phyloP scores from a whole-genome alignment of 2,888 invertebrate species.

The Cataglyphis cursor region DNA sequence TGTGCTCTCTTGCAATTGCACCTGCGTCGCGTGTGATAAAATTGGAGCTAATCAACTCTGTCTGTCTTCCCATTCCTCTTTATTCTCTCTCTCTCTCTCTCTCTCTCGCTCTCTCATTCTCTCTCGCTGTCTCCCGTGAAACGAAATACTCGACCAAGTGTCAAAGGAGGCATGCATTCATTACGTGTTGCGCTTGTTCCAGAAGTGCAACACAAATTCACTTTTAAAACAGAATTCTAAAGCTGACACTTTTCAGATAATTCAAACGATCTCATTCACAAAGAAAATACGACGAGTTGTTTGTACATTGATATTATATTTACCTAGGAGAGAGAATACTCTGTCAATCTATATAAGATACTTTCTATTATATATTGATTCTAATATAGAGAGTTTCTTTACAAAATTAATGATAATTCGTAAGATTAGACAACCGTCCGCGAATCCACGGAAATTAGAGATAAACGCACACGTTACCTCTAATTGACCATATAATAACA shows the following conservation, averaged over 20 bases:
- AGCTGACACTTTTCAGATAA: background rate
- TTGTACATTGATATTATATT: background rate
- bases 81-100: background rate
- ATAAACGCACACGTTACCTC: constrained; percentile 48
- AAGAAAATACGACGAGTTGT: background rate
- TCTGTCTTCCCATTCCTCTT: background rate
- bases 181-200: background rate
- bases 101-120: background rate
- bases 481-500: constrained; percentile 51
- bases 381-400: background rate
- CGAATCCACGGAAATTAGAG: constrained; percentile 36
- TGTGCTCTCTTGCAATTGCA: constrained; percentile 64
- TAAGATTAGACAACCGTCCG: constrained; percentile 48
- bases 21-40: constrained; percentile 60
- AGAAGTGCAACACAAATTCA: background rate
- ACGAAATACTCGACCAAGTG: background rate
- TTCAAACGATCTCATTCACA: background rate
- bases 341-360: background rate
- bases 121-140: background rate
- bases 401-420: constrained; percentile 9
- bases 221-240: background rate
- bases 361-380: constrained; percentile 2
- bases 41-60: constrained; percentile 28
- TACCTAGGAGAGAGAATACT: background rate
- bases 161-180: background rate